phyloP scores from a whole-genome alignment of 2,888 invertebrate genomes.

The Brenthis daphne region DNA sequence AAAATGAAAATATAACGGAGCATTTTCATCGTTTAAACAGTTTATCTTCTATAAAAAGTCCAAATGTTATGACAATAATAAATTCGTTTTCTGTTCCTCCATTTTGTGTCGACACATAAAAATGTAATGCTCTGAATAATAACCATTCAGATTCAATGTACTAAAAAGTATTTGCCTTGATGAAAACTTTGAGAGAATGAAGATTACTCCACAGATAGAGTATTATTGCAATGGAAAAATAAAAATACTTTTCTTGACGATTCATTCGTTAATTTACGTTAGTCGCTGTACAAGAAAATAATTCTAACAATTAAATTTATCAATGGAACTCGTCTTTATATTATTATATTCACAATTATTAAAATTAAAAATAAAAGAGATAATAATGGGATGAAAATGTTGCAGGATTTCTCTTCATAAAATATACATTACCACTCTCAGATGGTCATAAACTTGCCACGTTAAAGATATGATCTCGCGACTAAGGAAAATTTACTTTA shows the following conservation, averaged over 20 bases:
- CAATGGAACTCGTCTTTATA: too few species aligned
- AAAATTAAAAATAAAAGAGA: background rate
- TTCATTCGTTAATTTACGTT: background rate
- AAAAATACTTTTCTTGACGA: background rate
- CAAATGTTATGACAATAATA: slow-evolving; percentile 58
- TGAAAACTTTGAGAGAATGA: slow-evolving; percentile 35
- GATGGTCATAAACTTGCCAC: background rate
- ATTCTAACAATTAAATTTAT: too few species aligned
- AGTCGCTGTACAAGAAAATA: too few species aligned
- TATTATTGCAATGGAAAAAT: background rate
- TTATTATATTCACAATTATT: too few species aligned
- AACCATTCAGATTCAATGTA: slow-evolving; percentile 48
- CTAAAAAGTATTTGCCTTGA: slow-evolving; percentile 41
- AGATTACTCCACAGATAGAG: slow-evolving; percentile 22
- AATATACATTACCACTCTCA: slow-evolving; percentile 9
- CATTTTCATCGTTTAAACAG: slow-evolving; percentile 53
- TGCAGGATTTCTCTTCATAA: background rate
- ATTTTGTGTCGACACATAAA: slow-evolving; percentile 50
- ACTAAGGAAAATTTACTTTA: slow-evolving; percentile 7
- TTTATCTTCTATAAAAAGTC: slow-evolving; percentile 59
- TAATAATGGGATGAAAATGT: background rate
- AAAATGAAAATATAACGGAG: slow-evolving; percentile 46
- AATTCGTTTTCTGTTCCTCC: slow-evolving; percentile 51
- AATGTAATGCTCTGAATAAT: slow-evolving; percentile 54
- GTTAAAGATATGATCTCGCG: background rate